Base-by-base conservation (phyloP, 2,888 invertebrate genomes). In the Pollenia amentaria region DNA sequence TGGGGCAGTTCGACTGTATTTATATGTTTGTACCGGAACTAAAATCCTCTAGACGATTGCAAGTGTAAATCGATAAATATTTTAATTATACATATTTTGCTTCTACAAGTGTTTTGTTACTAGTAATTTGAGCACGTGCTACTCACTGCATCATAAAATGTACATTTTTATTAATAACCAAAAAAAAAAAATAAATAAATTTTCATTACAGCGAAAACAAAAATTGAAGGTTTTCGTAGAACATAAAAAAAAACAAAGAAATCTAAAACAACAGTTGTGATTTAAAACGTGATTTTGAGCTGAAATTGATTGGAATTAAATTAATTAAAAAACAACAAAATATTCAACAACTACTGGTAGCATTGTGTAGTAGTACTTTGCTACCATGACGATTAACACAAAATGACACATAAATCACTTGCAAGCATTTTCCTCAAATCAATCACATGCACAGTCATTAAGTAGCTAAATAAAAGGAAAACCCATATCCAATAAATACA, bases 101-200 rank as follows among this genome's bases (percentile, higher is more conserved):
- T 44, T 51, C 11, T 38, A 67, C 67, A 55, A 67, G 67, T 77
- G 65, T 78, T 67, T 77, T 67, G 8, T 57, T 46, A 38, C 16
- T 10, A 11, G 21, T 78, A 40, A 69, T 78, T 60, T 78, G 60
- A 69, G 40, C 67, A 78, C 78, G 78, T 69, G 78, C 69, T 78
- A 60, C 69, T 48, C 69, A 60, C 69, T 57, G 46, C 48, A 40
- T 46, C 55, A 51, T 60, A 60, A 69, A 46, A 55, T 57, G 21
- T 29, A 55, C n/a, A 42, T 46, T 44, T 53, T 76, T 57, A 65
- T 57, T 55, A 29, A 38, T 12, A 53, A 14, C n/a, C n/a, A 29
- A 18, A 2, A 21, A 46, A 16, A 42, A 65, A n/a, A 38, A 46
- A 48, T 21, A 21, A n/a, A n/a, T n/a, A n/a, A n/a, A 12, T 8